Conservation (phyloP, 2,113 vertebrate species). For the Stigmatopora argus region DNA sequence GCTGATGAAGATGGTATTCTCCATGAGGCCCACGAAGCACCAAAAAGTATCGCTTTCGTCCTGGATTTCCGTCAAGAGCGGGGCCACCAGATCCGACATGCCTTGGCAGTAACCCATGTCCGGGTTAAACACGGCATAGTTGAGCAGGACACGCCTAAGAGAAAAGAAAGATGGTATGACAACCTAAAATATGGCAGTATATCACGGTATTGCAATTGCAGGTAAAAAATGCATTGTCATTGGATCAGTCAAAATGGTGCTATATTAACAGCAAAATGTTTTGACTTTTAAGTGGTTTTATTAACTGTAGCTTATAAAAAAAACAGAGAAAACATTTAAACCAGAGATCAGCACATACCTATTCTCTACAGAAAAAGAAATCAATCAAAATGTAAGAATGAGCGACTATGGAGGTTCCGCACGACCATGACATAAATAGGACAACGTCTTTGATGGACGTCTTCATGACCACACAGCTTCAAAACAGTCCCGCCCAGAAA, state of each 20-base stretch:
- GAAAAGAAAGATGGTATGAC: not conserved
- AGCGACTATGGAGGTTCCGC: not conserved
- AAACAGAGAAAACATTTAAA: too few species aligned
- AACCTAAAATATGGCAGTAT: too few species aligned
- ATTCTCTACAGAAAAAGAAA: not conserved
- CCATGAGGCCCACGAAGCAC: constrained; percentile 98
- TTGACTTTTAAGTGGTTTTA: too few species aligned
- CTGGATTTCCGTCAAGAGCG: constrained; percentile 87
- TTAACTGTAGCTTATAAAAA: too few species aligned
- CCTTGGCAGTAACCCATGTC: constrained; percentile 92
- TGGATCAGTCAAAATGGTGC: too few species aligned
- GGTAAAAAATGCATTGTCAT: too few species aligned
- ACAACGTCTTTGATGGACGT: constrained; percentile 10
- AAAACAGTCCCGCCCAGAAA: constrained; percentile 38
- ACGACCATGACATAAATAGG: not conserved
- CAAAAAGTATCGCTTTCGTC: constrained; percentile 97
- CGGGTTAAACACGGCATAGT: constrained; percentile 91
- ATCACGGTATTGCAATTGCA: too few species aligned
- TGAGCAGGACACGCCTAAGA: constrained; percentile 86
- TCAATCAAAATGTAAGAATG: not conserved
- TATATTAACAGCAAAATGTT: too few species aligned
- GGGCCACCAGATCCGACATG: constrained; percentile 96
- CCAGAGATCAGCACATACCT: constrained; percentile 8
- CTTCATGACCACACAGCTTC: constrained; percentile 22
- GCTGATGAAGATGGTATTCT: constrained; percentile 97